phyloP scores from a whole-genome alignment of 2,888 invertebrate genomes.

The Melangyna quadrimaculata region DNA sequence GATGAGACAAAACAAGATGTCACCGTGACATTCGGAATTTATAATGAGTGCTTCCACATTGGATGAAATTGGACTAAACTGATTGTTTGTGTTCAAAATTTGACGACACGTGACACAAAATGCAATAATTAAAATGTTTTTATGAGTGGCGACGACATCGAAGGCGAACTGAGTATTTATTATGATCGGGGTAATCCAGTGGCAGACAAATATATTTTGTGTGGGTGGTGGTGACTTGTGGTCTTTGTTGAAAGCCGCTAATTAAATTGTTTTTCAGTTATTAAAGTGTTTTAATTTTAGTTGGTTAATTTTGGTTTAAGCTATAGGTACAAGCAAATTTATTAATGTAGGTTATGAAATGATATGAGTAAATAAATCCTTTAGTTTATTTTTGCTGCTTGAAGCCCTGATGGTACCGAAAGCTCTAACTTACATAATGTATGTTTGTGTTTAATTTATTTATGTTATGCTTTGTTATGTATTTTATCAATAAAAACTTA shows the following conservation, averaged over 20 bases:
- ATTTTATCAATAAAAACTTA: too few species aligned
- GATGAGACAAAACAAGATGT: conserved; percentile 15
- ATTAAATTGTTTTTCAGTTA: neutral
- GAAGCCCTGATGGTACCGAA: too few species aligned
- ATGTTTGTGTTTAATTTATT: too few species aligned
- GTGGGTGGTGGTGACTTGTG: conserved; percentile 5
- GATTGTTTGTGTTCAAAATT: conserved; percentile 16
- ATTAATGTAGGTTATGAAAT: too few species aligned
- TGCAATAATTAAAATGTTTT: conserved; percentile 2
- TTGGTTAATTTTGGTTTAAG: too few species aligned
- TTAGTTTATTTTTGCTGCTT: too few species aligned
- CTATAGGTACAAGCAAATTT: too few species aligned
- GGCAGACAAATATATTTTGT: neutral
- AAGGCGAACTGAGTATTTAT: neutral
- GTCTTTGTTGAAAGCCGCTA: conserved; percentile 1
- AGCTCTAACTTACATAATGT: too few species aligned
- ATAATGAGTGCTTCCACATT: neutral
- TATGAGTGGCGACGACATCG: neutral
- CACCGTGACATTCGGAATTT: conserved; percentile 19
- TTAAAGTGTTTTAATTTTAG: neutral
- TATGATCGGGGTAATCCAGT: conserved; percentile 9
- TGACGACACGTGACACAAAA: conserved; percentile 20
- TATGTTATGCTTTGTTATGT: too few species aligned
- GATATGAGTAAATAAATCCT: too few species aligned
- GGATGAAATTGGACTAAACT: conserved; percentile 1